Evolutionary conservation across 2,888 invertebrate species (phyloP).

Genomic region (Rhopalosiphum nymphaeae): DNA sequence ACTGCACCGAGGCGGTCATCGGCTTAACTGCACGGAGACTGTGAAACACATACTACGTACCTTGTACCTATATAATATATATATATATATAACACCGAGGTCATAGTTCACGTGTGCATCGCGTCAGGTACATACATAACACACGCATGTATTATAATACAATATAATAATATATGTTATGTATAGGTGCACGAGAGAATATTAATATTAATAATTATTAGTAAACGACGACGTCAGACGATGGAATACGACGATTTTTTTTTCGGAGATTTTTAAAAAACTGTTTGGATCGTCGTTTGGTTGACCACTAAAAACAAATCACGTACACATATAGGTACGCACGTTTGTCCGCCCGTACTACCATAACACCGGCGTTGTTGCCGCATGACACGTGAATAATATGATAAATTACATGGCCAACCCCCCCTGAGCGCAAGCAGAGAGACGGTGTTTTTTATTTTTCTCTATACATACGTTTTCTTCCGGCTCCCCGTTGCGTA

Average conservation of each 20-base stretch:
- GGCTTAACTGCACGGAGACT: slow-evolving; percentile 30
- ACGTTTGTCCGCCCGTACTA: slow-evolving; percentile 20
- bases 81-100: not conserved
- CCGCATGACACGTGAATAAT: slow-evolving; percentile 34
- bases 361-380: slow-evolving; percentile 50
- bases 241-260: not conserved
- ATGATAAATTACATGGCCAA: slow-evolving; percentile 38
- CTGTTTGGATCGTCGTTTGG: not conserved
- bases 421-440: not conserved
- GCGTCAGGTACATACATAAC: not conserved
- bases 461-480: slow-evolving; percentile 3
- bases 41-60: not conserved
- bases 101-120: slow-evolving; percentile 29
- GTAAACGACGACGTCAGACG: not conserved
- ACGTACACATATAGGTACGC: not conserved
- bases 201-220: slow-evolving; percentile 2
- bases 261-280: slow-evolving; percentile 8
- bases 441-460: slow-evolving; percentile 25
- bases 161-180: not conserved
- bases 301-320: not conserved
- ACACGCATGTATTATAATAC: not conserved
- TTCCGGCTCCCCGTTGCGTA: slow-evolving; percentile 51
- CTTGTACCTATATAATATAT: not conserved
- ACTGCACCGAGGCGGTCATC: slow-evolving; percentile 22
- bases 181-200: not conserved